These are phyloP conservation scores for Chaetorhynchus papuensis DNA, from an alignment of 2,113 vertebrate genomes.

Conservation along the genomic window DNA sequence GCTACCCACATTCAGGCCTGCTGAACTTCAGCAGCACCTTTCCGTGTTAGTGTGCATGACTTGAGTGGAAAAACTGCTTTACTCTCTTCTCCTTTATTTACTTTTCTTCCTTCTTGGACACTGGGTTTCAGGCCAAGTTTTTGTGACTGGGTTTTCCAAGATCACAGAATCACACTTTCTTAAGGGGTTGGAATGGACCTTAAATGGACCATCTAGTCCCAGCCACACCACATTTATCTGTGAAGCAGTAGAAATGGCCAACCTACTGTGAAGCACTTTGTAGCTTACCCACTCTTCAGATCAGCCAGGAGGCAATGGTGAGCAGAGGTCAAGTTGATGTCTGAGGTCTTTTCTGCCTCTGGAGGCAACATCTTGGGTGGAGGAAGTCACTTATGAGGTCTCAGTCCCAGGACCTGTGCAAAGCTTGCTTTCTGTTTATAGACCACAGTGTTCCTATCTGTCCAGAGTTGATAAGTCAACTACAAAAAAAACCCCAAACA, in stretches of 20 bases:
- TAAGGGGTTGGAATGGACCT: background rate
- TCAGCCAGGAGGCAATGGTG: background rate
- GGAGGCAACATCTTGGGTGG: no score
- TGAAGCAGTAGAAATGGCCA: background rate
- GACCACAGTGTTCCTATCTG: background rate
- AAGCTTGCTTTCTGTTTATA: background rate
- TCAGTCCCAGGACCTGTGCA: background rate
- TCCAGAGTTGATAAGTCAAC: background rate
- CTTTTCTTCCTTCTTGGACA: background rate
- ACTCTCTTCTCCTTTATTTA: background rate
- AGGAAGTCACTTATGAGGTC: fast-evolving
- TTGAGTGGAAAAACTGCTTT: background rate
- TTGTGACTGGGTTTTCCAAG: background rate
- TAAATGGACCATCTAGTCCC: background rate
- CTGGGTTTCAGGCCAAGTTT: background rate
- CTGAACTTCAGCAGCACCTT: background rate
- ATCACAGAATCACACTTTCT: background rate
- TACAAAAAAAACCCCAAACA: background rate
- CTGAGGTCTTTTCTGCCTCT: background rate
- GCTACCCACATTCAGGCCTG: background rate
- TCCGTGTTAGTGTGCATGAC: background rate
- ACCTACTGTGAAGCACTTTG: background rate
- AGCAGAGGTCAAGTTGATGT: background rate
- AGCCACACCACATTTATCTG: fast-evolving
- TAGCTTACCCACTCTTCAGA: background rate